A percentile compares a stretch with the other conserved stretches of the same genome.
Conservation (phyloP, 2,888 invertebrate genomes). For the Pyrochroa serraticornis region DNA sequence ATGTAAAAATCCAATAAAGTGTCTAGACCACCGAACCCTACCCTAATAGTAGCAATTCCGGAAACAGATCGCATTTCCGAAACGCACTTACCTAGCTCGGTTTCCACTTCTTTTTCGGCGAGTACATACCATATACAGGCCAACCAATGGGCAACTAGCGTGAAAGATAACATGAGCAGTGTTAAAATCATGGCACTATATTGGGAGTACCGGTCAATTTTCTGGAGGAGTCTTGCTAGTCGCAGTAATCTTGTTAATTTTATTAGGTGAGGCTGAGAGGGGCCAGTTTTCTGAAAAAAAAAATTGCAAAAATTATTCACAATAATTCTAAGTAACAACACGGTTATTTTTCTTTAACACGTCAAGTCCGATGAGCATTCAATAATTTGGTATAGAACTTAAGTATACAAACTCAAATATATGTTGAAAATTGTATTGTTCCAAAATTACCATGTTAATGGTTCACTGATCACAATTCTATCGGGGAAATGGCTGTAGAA, state of each 20-base stretch:
- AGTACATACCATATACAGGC: slow-evolving; percentile 98
- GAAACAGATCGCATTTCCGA: not conserved
- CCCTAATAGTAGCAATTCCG: not conserved
- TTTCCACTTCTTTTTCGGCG: slow-evolving; percentile 81
- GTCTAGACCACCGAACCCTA: too few relatives aligned
- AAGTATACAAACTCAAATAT: too few relatives aligned
- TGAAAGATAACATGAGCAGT: slow-evolving; percentile 91
- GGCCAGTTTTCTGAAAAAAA: slow-evolving; percentile 68
- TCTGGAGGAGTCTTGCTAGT: slow-evolving; percentile 88
- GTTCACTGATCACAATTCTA: too few relatives aligned
- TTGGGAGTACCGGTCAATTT: slow-evolving; percentile 96
- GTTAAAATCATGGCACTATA: slow-evolving; percentile 94
- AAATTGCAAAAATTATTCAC: not conserved
- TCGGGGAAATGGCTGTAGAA: too few relatives aligned
- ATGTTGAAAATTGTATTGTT: too few relatives aligned
- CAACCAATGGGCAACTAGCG: slow-evolving; percentile 93
- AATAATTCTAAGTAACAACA: too few relatives aligned
- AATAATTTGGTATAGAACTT: too few relatives aligned
- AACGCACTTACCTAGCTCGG: slow-evolving; percentile 65
- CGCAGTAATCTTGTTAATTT: slow-evolving; percentile 90
- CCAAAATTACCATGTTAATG: too few relatives aligned
- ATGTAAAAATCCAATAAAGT: too few relatives aligned
- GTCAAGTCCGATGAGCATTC: too few relatives aligned
- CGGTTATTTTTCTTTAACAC: too few relatives aligned
- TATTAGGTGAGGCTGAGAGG: slow-evolving; percentile 85